These are phyloP conservation scores for Bombus balteatus DNA, from an alignment of 1,140 invertebrate species.

Conservation along the genomic window DNA sequence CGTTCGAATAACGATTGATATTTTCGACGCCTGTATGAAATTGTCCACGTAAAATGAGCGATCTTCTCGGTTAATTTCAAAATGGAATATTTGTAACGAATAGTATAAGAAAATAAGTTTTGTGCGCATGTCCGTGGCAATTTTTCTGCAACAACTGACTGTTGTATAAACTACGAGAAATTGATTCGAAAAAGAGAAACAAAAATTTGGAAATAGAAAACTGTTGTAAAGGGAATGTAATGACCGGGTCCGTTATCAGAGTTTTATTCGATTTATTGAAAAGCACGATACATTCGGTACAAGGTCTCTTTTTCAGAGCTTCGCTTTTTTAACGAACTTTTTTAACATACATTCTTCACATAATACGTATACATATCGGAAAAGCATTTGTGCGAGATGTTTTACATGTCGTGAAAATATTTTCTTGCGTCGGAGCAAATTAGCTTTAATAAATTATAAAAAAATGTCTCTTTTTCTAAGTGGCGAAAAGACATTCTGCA, in stretches of 20 bases:
- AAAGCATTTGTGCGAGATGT: background rate
- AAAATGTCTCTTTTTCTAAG: no score
- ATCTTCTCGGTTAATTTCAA: background rate
- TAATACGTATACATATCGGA: background rate
- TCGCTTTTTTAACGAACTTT: background rate
- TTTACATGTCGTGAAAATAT: background rate
- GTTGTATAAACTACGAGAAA: slow-evolving; percentile 5
- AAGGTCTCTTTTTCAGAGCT: background rate
- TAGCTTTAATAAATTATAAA: background rate
- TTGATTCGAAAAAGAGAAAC: slow-evolving; percentile 12
- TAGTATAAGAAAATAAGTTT: background rate
- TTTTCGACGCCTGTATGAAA: background rate
- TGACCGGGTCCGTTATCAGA: slow-evolving; percentile 32
- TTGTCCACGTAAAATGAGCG: background rate
- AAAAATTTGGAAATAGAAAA: slow-evolving; percentile 7
- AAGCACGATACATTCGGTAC: background rate
- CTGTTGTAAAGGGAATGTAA: slow-evolving; percentile 17
- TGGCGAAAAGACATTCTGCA: no score
- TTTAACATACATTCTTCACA: background rate
- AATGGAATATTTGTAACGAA: background rate
- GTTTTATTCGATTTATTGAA: slow-evolving; percentile 34
- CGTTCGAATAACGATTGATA: background rate
- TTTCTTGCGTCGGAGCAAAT: background rate
- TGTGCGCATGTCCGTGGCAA: background rate
- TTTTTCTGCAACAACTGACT: background rate